A percentile compares a stretch with the other conserved stretches of the same genome.
Evolutionary conservation across 2,888 invertebrate genomes (phyloP).

Genomic region (Ryuthela nishihirai): DNA sequence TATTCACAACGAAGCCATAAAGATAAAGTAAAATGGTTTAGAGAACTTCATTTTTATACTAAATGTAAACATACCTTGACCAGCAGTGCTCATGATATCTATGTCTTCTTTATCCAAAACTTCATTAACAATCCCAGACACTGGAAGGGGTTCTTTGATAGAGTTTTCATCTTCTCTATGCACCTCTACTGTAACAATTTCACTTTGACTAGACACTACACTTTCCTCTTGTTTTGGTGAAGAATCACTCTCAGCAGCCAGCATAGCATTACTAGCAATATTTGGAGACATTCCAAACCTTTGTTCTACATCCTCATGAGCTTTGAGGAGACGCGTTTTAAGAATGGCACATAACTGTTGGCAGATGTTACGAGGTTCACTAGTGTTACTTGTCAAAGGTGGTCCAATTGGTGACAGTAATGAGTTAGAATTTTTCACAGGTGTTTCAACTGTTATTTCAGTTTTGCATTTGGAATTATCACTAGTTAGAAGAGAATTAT

Average conservation of each 20-base stretch:
- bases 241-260: constrained; percentile 16
- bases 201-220: neutral
- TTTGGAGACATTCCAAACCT: constrained; percentile 43
- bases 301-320: constrained; percentile 68
- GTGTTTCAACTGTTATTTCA: no score
- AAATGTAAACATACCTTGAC: constrained; percentile 19
- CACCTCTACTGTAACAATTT: neutral
- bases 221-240: neutral
- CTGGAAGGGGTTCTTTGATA: neutral
- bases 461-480: no score
- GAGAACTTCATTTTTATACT: neutral
- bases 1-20: neutral
- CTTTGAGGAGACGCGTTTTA: constrained; percentile 71
- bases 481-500: no score
- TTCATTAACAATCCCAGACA: neutral
- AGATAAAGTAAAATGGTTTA: no score
- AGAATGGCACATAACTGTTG: constrained; percentile 67
- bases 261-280: constrained; percentile 27
- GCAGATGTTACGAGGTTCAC: constrained; percentile 39
- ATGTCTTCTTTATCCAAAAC: constrained; percentile 5
- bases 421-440: neutral
- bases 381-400: constrained; percentile 9
- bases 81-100: constrained; percentile 11
- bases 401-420: constrained; percentile 23
- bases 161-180: neutral